Evolutionary conservation across 2,797 vertebrate species (phyloP), one percentile per base, ranked within the genome.

Genomic region (Erpetoichthys calabaricus): DNA sequence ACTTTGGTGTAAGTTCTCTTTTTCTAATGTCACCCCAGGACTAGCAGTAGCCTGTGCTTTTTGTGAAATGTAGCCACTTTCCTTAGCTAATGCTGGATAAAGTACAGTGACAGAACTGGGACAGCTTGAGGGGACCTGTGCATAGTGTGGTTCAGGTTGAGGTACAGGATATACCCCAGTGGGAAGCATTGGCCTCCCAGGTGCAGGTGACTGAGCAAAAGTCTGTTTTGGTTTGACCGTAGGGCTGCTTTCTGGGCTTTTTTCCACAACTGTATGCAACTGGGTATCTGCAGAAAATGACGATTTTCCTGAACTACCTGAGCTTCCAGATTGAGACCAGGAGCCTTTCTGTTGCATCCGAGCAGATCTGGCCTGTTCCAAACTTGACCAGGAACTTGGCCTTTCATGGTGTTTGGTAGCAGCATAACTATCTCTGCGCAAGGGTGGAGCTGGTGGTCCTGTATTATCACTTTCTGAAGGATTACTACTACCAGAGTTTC

Each of bases 211-310:
- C 57, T 76, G 81, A 6, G 60, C 66, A n/a, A 76, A 80, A 57
- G 66, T 73, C 57, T 92, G 90, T 56, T 88, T 87, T 57, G 94
- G 88, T 70, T 82, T 92, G 62, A 71, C 73, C 1, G 81, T 86
- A 42, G 94, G 94, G 68, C 95, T 98, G 73, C 80, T 90, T 68
- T 98, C 95, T 0, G 95, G 94, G 70, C 94, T 98, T 73, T 90
- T 94, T 77, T 99, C 94, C 44, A 88, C 72, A 59, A 95, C 88
- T 0, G 94, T 91, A 69, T 96, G 92, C 66, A 98, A 85, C 56
- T 90, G 91, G 25, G 91, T 89, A 59, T 97, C 94, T 1, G 73
- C 45, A 0, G 85, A 74, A 6, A 75, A 75, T 0, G 73, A 66
- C 3, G 79, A 70, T 69, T 84, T 83, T 63, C 76, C 81, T 64